Percentiles rank a stretch among this genome's conserved stretches.
phyloP scores from a whole-genome alignment of 2,113 vertebrate species.

The Zingel zingel region DNA sequence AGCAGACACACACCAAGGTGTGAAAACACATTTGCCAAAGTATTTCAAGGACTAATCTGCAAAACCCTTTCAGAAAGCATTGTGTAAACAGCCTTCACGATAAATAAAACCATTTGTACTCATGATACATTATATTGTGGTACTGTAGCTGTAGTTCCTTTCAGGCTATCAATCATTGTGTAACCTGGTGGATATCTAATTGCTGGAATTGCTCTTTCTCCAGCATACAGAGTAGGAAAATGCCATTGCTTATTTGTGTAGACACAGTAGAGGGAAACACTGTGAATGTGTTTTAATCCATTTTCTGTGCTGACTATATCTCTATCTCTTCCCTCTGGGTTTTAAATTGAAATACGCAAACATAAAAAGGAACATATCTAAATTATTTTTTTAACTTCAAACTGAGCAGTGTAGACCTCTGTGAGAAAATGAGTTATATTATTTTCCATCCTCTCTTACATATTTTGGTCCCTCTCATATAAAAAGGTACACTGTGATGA shows the following conservation, averaged over 20 bases:
- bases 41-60: not conserved
- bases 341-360: conserved; percentile 36
- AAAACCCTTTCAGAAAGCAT: not conserved
- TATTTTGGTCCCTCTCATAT: conserved; percentile 4
- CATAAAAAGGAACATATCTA: not conserved
- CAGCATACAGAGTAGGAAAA: not conserved
- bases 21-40: not conserved
- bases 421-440: not conserved
- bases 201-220: not conserved
- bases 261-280: conserved; percentile 8
- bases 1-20: not conserved
- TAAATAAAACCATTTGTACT: not conserved
- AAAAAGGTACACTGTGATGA: conserved; percentile 10
- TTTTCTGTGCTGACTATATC: not conserved
- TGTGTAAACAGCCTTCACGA: not conserved
- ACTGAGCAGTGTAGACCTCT: not conserved
- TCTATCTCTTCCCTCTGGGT: not conserved
- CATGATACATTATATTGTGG: not conserved
- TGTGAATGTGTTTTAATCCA: conserved; percentile 7
- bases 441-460: not conserved
- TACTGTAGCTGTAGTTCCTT: not conserved
- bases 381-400: conserved; percentile 27
- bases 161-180: not conserved
- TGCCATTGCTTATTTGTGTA: conserved; percentile 11
- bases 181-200: not conserved